phyloP scores from a whole-genome alignment of 2,797 vertebrate species.

The Notoglanidium macrostoma region DNA sequence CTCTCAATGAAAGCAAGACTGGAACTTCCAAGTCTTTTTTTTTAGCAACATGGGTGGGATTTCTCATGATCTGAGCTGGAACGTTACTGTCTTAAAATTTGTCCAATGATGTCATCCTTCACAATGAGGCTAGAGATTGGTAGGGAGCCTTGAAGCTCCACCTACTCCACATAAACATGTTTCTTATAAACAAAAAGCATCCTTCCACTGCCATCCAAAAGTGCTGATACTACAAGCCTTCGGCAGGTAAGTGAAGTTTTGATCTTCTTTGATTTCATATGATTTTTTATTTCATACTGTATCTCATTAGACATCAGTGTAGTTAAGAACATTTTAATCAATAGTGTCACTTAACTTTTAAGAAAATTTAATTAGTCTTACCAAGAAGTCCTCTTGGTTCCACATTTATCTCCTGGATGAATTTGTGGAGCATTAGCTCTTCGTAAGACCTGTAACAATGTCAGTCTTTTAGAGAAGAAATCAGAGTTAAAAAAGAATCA shows the following conservation, averaged over 20 bases:
- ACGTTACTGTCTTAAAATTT: conserved; percentile 23
- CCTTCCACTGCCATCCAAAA: conserved; percentile 47
- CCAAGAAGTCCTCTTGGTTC: background rate
- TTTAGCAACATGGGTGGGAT: conserved; percentile 45
- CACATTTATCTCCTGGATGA: background rate
- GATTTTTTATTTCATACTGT: background rate
- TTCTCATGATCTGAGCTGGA: conserved; percentile 27
- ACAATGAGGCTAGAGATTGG: conserved; percentile 14
- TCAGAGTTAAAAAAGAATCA: background rate
- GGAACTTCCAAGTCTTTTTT: conserved; percentile 29
- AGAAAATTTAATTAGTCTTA: conserved; percentile 20
- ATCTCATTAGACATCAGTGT: background rate
- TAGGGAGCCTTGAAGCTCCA: conserved; percentile 63
- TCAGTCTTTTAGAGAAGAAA: background rate
- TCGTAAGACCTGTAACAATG: background rate
- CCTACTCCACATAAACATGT: conserved; percentile 57
- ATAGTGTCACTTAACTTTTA: background rate
- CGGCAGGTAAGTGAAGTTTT: conserved; percentile 65
- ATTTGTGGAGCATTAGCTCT: background rate
- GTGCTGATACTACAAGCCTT: conserved; percentile 44
- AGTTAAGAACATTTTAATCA: background rate
- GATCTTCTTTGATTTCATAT: background rate
- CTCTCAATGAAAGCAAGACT: conserved; percentile 40
- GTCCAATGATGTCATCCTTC: conserved; percentile 55
- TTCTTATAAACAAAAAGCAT: conserved; percentile 58